A percentile compares a stretch with the other conserved stretches of the same genome.
phyloP scores from a whole-genome alignment of 2,113 vertebrate genomes.

The Tor tambroides region DNA sequence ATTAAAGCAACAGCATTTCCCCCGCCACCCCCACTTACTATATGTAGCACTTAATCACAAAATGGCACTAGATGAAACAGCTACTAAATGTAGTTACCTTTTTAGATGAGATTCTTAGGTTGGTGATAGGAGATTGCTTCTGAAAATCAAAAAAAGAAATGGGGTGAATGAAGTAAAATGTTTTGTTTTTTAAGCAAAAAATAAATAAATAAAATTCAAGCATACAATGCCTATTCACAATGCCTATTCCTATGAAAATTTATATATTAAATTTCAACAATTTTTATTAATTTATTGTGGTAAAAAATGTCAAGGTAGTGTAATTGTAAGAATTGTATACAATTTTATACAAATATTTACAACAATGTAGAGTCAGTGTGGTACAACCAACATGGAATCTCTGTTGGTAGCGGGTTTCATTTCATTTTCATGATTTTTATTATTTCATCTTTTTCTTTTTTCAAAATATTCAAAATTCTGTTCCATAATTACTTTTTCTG shows the following conservation, averaged over 20 bases:
- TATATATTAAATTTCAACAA: not conserved
- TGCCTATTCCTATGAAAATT: not conserved
- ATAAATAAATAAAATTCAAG: conserved; percentile 6
- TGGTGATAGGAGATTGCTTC: conserved; percentile 88
- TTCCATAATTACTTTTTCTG: not conserved
- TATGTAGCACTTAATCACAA: not conserved
- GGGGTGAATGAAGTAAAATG: not conserved
- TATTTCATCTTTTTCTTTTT: too few relatives aligned
- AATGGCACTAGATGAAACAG: not conserved
- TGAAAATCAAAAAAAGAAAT: conserved; percentile 70
- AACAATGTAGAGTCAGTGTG: not conserved
- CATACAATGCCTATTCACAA: not conserved
- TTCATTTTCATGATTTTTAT: too few relatives aligned
- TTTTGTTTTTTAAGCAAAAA: not conserved
- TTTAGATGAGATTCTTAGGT: conserved; percentile 96
- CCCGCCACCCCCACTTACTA: conserved; percentile 8
- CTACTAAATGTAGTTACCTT: conserved; percentile 80
- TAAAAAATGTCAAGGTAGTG: not conserved
- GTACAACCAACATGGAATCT: not conserved
- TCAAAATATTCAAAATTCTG: too few relatives aligned
- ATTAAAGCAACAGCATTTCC: conserved; percentile 20
- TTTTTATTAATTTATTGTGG: not conserved
- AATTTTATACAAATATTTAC: too few relatives aligned
- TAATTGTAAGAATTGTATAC: not conserved
- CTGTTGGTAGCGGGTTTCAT: not conserved